Evolutionary conservation across 2,888 invertebrate genomes (phyloP), one percentile per base, ranked within the genome.

Genomic region (Melolontha melolontha): DNA sequence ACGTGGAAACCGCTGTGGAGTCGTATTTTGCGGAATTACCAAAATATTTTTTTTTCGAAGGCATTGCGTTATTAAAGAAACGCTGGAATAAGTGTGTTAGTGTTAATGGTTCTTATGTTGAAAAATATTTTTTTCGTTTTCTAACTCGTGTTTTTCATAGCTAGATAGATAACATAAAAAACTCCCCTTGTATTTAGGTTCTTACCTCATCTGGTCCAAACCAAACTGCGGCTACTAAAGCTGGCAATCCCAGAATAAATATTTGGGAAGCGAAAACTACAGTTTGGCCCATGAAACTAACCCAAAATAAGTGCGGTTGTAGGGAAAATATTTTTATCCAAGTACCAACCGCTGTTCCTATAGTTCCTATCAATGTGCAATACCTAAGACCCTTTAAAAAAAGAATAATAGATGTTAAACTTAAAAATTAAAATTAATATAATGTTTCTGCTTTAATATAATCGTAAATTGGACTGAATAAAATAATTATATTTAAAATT

Each of bases 211-310:
- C 91, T 0, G 95, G 92, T 2, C 97, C 96, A 81, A 98, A 98
- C 98, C 98, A 98, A 42, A 96, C 94, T 0, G 98, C 96, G 0
- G 98, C 97, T 73, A 98, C 84, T 62, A 92, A 86, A 0, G 98
- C 93, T 0, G 98, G 98, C 64, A 98, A 88, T 74, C 95, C 95
- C 42, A 98, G 85, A 66, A 97, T 91, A 84, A 96, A 97, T 16
- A 96, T 91, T 85, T 97, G 96, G 27, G 96, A 93, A 12, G 91
- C 78, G 0, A 92, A 92, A 69, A 92, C 91, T 72, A 97, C 86
- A 0, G 93, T 91, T 85, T 98, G 98, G 0, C 96, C 96, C 39
- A 90, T 76, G 84, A 98, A 93, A 64, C 94, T 90, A 49, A 97
- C 86, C 86, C 90, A 91, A 86, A 96, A 98, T 77, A 90, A 87